Evolutionary conservation across 1,140 invertebrate genomes (phyloP), one percentile per base, ranked within the genome.

Genomic region (Bathynomus jamesi): DNA sequence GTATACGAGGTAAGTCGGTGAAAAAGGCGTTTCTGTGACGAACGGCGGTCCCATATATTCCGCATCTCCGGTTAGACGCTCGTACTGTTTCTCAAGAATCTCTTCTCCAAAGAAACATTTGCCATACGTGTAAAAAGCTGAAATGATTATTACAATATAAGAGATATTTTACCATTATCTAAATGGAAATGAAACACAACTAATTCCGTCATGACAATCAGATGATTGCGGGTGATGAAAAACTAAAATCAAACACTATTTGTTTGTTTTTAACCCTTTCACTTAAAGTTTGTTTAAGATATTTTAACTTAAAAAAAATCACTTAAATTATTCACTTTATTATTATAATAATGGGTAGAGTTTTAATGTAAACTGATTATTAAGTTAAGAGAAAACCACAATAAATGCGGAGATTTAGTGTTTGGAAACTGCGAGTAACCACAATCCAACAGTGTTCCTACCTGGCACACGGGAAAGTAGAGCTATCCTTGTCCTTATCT

Each of bases 41-140:
- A 61, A 76, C 69, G 73, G 71, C 3, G 69, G 69, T 1, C 75
- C 75, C 24, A 70, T 61, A 46, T 76, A 69, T 10, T 73, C 75
- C 13, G 10, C n/a, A 13, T 68, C 66, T 2, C 75, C 75, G 2
- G 71, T 76, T 3, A 76, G 61, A 1, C 63, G 60, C 61, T 76
- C 75, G 63, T 76, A 76, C 66, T 69, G 71, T 0, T 1, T 63
- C 71, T 76, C 75, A 5, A 76, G 32, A 0, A 65, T 28, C 66
- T 73, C 72, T 1, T 28, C 30, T 0, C 72, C 75, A 28, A 73
- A 74, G 27, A 71, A 61, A 28, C 72, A 76, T 29, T 76, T 72
- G 8, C 61, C 65, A 61, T 63, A 76, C 69, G 65, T 67, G 69
- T 68, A 73, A 11, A 65, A 31, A 3, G 75, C 75, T 76, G 72